These are phyloP conservation scores for Vulpes vulpes DNA, from an alignment of 2,113 vertebrate species.

Conservation along the genomic window DNA sequence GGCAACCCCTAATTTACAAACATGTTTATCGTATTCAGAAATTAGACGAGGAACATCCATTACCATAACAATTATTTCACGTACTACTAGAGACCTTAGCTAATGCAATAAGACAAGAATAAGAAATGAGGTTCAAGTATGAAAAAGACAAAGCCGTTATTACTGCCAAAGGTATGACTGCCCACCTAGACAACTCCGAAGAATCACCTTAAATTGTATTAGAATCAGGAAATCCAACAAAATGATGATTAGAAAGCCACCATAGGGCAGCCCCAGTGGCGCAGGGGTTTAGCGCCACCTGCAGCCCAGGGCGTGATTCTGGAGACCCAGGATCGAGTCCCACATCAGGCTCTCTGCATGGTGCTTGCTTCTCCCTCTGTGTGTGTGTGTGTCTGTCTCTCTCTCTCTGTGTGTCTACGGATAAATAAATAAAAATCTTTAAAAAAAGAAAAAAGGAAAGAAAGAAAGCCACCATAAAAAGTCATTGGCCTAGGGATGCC, in stretches of 20 bases:
- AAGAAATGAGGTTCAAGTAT: neutral
- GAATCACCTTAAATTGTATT: neutral
- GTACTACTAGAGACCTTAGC: neutral
- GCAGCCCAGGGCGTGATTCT: no score
- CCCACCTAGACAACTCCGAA: neutral
- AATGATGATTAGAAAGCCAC: neutral
- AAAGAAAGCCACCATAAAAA: no score
- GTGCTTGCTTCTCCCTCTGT: no score
- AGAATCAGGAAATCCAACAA: neutral
- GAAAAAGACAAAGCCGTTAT: no score
- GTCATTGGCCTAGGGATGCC: no score
- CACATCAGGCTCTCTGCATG: no score
- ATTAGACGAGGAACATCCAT: neutral
- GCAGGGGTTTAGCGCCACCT: no score
- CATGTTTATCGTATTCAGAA: neutral
- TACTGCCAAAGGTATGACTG: neutral
- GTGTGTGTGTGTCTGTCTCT: no score
- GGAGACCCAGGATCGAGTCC: no score
- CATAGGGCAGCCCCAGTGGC: neutral
- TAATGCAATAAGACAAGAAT: neutral
- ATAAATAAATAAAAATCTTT: no score
- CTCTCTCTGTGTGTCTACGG: no score
- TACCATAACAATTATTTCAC: neutral
- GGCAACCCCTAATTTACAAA: neutral
- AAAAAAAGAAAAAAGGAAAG: no score